Percentiles rank a stretch among this genome's conserved stretches.
Evolutionary conservation across 2,797 vertebrate species (phyloP).

Genomic region (Myripristis murdjan): DNA sequence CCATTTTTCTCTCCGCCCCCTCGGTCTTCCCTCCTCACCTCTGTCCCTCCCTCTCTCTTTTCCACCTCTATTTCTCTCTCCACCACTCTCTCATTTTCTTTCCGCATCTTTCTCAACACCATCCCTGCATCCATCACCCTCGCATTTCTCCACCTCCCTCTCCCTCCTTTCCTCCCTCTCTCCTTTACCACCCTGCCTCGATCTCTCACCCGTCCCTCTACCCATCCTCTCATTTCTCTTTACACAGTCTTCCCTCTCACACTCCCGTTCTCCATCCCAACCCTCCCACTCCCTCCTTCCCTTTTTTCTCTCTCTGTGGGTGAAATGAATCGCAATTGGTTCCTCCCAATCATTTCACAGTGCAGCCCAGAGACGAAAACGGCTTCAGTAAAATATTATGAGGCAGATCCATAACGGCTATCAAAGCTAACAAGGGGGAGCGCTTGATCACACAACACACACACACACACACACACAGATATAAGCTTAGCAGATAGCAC

Average conservation of each 20-base stretch:
- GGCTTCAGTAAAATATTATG: conserved; percentile 74
- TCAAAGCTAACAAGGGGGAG: conserved; percentile 69
- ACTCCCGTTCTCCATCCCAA: not conserved
- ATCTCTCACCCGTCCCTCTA: too few relatives aligned
- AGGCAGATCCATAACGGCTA: conserved; percentile 71
- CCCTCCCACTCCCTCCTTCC: not conserved
- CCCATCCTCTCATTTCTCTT: too few relatives aligned
- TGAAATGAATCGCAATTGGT: conserved; percentile 38
- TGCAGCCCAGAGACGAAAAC: conserved; percentile 35
- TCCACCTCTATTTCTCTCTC: conserved; percentile 15
- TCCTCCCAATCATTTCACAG: conserved; percentile 56
- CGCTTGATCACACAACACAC: conserved; percentile 18
- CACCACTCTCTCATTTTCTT: not conserved
- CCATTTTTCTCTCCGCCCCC: conserved; percentile 6
- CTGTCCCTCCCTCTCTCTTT: too few relatives aligned
- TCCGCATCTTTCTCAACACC: not conserved
- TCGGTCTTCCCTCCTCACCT: not conserved
- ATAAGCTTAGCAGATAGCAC: too few relatives aligned
- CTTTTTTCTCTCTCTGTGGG: conserved; percentile 12
- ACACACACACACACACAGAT: not conserved
- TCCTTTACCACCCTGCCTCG: too few relatives aligned
- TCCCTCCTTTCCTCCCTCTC: not conserved
- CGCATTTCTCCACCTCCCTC: not conserved
- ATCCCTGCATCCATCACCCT: not conserved
- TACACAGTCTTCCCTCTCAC: not conserved